A percentile compares a stretch with the other conserved stretches of the same genome.
Evolutionary conservation across 2,113 vertebrate species (phyloP).

Genomic region (Platysteira castanea): DNA sequence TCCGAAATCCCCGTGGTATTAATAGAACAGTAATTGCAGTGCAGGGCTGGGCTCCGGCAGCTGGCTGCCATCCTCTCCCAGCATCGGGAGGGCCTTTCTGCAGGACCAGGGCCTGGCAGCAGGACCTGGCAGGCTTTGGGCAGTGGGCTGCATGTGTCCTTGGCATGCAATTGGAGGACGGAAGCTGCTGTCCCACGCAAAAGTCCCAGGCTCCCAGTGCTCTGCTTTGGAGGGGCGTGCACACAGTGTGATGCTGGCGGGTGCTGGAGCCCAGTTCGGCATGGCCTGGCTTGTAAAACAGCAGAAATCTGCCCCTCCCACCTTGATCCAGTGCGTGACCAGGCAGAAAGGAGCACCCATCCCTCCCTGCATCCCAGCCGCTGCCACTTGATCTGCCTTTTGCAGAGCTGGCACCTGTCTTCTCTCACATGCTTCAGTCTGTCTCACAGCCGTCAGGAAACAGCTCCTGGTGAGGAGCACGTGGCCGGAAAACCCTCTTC

Average conservation of each 20-base stretch:
- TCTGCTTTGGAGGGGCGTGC: background rate
- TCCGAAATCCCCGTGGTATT: slow-evolving; percentile 50
- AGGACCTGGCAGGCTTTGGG: background rate
- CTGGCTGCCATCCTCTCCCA: background rate
- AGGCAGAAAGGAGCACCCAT: background rate
- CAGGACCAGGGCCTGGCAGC: background rate
- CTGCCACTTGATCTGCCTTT: slow-evolving; percentile 42
- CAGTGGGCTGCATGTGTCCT: background rate
- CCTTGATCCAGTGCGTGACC: background rate
- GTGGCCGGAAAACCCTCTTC: slow-evolving; percentile 55
- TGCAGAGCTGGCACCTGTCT: slow-evolving; percentile 53
- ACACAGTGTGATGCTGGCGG: rapidly evolving
- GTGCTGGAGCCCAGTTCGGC: background rate
- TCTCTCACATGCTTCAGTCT: slow-evolving; percentile 60
- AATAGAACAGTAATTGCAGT: slow-evolving; percentile 65
- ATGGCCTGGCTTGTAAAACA: background rate
- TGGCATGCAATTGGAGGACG: background rate
- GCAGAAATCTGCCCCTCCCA: background rate
- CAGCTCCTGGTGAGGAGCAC: slow-evolving; percentile 19
- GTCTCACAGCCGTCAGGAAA: background rate
- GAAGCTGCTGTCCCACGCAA: background rate
- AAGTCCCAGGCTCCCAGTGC: background rate
- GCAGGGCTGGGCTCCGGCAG: background rate
- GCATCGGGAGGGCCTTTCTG: background rate
- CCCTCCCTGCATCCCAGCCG: background rate